Conservation (phyloP, 2,113 vertebrate species). For the Aleadryas rufinucha region DNA sequence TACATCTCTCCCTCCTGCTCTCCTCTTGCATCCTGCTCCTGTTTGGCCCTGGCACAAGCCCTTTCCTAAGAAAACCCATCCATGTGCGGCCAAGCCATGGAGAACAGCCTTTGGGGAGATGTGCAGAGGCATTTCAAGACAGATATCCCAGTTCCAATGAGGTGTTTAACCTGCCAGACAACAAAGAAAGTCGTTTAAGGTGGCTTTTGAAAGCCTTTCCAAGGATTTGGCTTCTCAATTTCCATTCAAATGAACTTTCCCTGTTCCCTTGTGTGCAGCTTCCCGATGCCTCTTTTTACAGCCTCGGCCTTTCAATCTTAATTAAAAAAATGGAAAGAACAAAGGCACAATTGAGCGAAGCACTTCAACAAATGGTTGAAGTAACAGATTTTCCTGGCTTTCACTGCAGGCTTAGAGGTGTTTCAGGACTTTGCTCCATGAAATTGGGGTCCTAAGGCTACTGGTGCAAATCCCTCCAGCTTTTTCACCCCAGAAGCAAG, state of each 20-base stretch:
- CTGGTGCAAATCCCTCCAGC: neutral
- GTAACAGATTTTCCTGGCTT: constrained; percentile 11
- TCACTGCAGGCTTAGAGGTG: neutral
- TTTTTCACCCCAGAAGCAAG: neutral
- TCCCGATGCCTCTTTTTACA: neutral
- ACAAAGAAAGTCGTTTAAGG: neutral
- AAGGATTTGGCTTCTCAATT: constrained; percentile 44
- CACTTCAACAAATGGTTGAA: neutral
- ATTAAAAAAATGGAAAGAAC: constrained; percentile 41
- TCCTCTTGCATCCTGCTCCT: neutral
- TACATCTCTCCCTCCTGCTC: neutral
- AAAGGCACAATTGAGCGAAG: neutral
- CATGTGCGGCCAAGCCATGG: rapidly evolving
- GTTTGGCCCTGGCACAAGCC: neutral
- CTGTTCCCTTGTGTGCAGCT: neutral
- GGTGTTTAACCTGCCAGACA: constrained; percentile 8
- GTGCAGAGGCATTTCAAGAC: neutral
- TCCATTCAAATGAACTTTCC: constrained; percentile 30
- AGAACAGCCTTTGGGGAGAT: neutral
- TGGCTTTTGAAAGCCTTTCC: constrained; percentile 23
- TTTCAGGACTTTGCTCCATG: neutral
- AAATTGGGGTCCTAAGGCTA: constrained; percentile 2
- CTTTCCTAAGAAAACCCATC: neutral
- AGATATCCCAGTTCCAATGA: neutral
- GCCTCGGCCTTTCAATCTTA: neutral